Evolutionary conservation across 2,888 invertebrate species (phyloP).

Genomic region (Gortyna flavago): DNA sequence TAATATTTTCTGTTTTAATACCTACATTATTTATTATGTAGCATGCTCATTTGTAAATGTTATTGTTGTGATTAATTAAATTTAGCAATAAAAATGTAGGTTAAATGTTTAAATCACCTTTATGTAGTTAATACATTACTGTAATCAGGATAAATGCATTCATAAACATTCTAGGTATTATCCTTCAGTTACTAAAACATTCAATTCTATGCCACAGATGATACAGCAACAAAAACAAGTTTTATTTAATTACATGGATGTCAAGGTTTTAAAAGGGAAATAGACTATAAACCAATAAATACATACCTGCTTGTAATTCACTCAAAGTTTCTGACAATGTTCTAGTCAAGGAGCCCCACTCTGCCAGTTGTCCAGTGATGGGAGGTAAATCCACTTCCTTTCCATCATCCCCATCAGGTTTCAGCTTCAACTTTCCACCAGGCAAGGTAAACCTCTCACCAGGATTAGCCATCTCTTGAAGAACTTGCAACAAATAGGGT

Average conservation of each 20-base stretch:
- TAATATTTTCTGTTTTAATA: neutral
- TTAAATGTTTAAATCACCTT: slow-evolving; percentile 2
- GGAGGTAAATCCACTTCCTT: slow-evolving; percentile 91
- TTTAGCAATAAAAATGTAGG: slow-evolving; percentile 6
- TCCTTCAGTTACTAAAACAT: slow-evolving; percentile 12
- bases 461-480: slow-evolving; percentile 92
- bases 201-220: slow-evolving; percentile 18
- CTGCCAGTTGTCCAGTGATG: slow-evolving; percentile 92
- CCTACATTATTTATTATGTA: neutral
- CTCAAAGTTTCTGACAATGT: slow-evolving; percentile 92
- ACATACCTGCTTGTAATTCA: slow-evolving; percentile 91
- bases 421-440: slow-evolving; percentile 92
- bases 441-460: slow-evolving; percentile 93
- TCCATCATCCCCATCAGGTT: slow-evolving; percentile 78
- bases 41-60: slow-evolving; percentile 5
- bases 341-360: slow-evolving; percentile 92
- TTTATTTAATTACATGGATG: slow-evolving; percentile 21
- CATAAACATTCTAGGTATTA: slow-evolving; percentile 1
- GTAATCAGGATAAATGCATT: slow-evolving; percentile 9
- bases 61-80: slow-evolving; percentile 6
- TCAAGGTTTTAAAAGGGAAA: slow-evolving; percentile 40
- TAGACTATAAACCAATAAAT: slow-evolving; percentile 9
- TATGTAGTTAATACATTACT: neutral
- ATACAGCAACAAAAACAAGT: slow-evolving; percentile 1
- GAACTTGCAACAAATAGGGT: slow-evolving; percentile 93